Conservation (phyloP, 1,140 invertebrate genomes). For the Watersipora subatra region DNA sequence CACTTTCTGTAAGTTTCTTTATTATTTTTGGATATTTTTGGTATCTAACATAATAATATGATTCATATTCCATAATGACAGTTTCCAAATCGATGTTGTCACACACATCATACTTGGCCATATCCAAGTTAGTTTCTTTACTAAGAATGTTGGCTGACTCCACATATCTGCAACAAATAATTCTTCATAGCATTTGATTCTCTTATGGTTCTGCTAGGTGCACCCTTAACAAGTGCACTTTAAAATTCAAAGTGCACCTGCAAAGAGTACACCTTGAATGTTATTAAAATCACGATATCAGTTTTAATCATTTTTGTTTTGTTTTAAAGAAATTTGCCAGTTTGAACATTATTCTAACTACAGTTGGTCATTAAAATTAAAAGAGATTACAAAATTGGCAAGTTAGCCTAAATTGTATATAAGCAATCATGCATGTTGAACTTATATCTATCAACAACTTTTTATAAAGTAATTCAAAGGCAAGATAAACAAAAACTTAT, state of each 20-base stretch:
- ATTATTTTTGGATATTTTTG: slow-evolving; percentile 68
- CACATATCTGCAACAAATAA: slow-evolving; percentile 42
- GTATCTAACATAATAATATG: slow-evolving; percentile 70
- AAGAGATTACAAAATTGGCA: no score
- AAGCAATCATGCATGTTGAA: no score
- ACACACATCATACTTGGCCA: slow-evolving; percentile 59
- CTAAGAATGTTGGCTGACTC: slow-evolving; percentile 49
- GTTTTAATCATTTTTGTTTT: no score
- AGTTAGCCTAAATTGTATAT: no score
- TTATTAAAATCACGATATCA: not conserved
- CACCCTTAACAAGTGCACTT: not conserved
- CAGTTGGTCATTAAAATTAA: no score
- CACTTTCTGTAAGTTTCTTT: slow-evolving; percentile 42
- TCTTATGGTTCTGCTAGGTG: not conserved
- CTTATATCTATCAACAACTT: no score
- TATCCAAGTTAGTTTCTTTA: slow-evolving; percentile 54
- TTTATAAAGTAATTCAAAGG: no score
- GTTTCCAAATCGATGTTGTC: slow-evolving; percentile 79
- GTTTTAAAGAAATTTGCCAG: no score
- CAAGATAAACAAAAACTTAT: no score
- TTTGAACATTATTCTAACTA: no score
- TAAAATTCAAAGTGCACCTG: not conserved
- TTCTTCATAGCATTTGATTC: slow-evolving; percentile 2
- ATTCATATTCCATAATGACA: slow-evolving; percentile 73
- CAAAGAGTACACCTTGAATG: not conserved